Evolutionary conservation across 2,888 invertebrate species (phyloP).

Genomic region (Odontomyia ornata): DNA sequence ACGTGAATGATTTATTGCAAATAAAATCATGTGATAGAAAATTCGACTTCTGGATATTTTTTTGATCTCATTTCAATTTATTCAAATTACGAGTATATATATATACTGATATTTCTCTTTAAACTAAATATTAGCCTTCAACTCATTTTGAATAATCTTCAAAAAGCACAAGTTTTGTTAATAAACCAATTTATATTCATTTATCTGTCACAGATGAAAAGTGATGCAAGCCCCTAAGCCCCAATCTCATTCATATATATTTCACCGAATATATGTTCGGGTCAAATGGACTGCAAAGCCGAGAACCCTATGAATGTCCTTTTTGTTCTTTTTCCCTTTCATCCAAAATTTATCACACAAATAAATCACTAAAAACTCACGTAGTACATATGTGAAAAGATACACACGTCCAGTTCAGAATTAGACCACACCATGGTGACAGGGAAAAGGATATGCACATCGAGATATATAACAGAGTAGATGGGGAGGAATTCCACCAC

Average conservation of each 20-base stretch:
- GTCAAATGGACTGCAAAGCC: conserved; percentile 33
- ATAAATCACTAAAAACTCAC: conserved; percentile 47
- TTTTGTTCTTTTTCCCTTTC: conserved; percentile 23
- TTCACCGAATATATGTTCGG: conserved; percentile 29
- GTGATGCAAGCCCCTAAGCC: conserved; percentile 30
- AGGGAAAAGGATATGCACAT: not conserved
- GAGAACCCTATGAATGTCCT: conserved; percentile 7
- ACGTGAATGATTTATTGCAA: too few species aligned
- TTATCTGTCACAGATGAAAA: conserved; percentile 42
- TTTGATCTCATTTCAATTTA: too few species aligned
- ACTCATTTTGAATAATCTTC: conserved; percentile 5
- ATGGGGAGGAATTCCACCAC: too few species aligned
- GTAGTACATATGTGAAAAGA: conserved; percentile 41
- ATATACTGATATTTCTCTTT: too few species aligned
- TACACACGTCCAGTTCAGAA: not conserved
- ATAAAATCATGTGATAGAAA: too few species aligned
- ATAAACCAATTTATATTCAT: conserved; percentile 46
- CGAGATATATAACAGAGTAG: too few species aligned
- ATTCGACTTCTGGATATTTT: too few species aligned
- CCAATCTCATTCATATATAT: not conserved
- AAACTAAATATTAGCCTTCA: too few species aligned
- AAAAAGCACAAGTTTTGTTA: conserved; percentile 35
- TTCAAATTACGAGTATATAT: too few species aligned
- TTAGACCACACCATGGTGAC: too few species aligned
- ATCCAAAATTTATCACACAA: conserved; percentile 48